phyloP scores from a whole-genome alignment of 2,888 invertebrate species.

The Drosophila gaucha region DNA sequence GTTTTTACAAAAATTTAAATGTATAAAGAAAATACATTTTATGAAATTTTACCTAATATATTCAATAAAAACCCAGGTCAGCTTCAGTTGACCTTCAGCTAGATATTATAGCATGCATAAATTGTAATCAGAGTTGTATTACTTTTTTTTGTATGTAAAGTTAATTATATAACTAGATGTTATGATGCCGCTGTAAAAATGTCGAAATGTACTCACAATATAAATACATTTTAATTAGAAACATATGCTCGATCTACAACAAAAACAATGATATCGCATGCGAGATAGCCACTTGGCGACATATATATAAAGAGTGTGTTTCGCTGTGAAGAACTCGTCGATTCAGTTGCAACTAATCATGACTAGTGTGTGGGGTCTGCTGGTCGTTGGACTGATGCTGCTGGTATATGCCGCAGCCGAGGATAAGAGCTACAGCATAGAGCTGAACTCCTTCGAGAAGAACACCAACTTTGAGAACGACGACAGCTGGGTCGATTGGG shows the following conservation, averaged over 20 bases:
- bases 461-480: slow-evolving; percentile 55
- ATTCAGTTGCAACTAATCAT: slow-evolving; percentile 29
- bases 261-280: slow-evolving; percentile 53
- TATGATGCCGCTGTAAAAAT: not conserved
- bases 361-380: slow-evolving; percentile 21
- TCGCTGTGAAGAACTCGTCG: not conserved
- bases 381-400: slow-evolving; percentile 33
- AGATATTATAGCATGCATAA: no score
- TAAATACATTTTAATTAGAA: not conserved
- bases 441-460: slow-evolving; percentile 70
- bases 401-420: slow-evolving; percentile 21
- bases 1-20: not conserved
- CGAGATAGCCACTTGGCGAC: slow-evolving; percentile 10
- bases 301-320: slow-evolving; percentile 18
- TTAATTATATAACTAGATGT: not conserved
- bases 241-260: not conserved
- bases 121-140: not conserved
- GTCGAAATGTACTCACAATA: slow-evolving; percentile 23
- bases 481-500: slow-evolving; percentile 73
- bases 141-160: not conserved
- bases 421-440: slow-evolving; percentile 66
- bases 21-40: no score
- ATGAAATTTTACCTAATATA: no score
- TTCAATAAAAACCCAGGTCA: not conserved
- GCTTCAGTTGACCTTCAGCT: not conserved